A percentile compares a stretch with the other conserved stretches of the same genome.
Conservation (phyloP, 2,113 vertebrate species). For the Gasterosteus nipponicus region DNA sequence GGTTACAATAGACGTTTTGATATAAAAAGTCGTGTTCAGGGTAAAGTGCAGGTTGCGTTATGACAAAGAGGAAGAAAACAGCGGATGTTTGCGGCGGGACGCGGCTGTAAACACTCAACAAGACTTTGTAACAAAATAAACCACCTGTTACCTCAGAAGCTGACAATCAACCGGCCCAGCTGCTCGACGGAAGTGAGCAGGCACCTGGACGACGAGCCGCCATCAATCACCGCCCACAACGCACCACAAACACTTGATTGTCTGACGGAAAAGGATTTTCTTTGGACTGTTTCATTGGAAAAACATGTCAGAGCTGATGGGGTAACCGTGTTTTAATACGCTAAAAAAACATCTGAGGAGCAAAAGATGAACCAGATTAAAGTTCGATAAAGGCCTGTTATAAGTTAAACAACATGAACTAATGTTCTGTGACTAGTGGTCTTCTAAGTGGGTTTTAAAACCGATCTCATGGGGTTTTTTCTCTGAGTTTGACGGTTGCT, state of each 20-base stretch:
- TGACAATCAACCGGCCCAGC: not conserved
- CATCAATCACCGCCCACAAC: not conserved
- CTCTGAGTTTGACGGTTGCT: not conserved
- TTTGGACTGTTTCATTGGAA: not conserved
- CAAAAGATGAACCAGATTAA: not conserved
- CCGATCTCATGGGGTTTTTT: not conserved
- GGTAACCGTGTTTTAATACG: not conserved
- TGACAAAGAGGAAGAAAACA: not conserved
- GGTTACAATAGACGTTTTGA: not conserved
- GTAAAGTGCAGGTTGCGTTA: not conserved
- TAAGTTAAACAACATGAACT: not conserved
- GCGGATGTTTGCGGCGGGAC: not conserved
- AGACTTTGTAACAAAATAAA: not conserved
- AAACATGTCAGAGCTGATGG: not conserved
- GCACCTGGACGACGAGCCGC: not conserved
- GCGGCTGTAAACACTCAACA: not conserved
- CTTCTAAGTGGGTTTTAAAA: not conserved
- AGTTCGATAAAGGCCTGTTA: not conserved
- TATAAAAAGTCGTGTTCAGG: not conserved
- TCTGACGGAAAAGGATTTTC: not conserved
- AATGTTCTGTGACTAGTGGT: not conserved
- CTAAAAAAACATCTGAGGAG: not conserved
- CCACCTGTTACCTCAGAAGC: conserved; percentile 2
- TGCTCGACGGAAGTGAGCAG: not conserved
- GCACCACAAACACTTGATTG: not conserved